A percentile compares a stretch with the other conserved stretches of the same genome.
phyloP scores from a whole-genome alignment of 2,888 invertebrate species.

The Cepaea hortensis region DNA sequence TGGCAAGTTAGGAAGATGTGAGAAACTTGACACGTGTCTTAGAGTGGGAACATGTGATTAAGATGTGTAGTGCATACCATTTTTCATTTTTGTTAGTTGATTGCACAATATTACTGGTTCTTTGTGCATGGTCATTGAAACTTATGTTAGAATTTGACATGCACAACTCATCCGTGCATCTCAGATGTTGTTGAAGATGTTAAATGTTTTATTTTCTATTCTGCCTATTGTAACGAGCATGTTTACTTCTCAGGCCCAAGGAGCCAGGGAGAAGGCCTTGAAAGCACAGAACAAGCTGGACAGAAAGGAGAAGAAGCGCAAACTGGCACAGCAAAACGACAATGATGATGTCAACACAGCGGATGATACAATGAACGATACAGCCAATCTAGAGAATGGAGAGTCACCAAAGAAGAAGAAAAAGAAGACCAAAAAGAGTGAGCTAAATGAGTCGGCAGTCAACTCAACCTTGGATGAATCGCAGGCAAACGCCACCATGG shows the following conservation, averaged over 20 bases:
- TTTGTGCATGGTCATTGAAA: no score
- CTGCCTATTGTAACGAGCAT: no score
- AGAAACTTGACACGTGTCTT: no score
- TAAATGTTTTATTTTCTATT: no score
- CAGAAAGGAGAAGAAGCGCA: constrained; percentile 61
- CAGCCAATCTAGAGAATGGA: constrained; percentile 31
- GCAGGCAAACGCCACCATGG: not conserved
- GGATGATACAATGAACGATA: constrained; percentile 7
- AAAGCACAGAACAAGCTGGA: constrained; percentile 56
- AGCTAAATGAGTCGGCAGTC: constrained; percentile 18
- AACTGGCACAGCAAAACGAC: constrained; percentile 50
- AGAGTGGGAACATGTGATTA: no score
- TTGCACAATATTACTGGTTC: no score
- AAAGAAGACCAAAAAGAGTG: constrained; percentile 53
- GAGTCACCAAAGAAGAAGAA: constrained; percentile 58
- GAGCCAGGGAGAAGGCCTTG: constrained; percentile 55
- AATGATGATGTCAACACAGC: not conserved
- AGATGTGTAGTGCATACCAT: no score
- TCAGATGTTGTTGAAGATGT: no score
- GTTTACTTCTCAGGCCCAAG: constrained; percentile 61
- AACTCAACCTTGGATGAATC: constrained; percentile 5
- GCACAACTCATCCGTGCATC: no score
- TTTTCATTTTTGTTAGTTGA: no score
- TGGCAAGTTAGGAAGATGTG: no score
- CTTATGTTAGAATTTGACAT: no score